phyloP scores from a whole-genome alignment of 1,140 invertebrate species.

The Acromyrmex heyeri region DNA sequence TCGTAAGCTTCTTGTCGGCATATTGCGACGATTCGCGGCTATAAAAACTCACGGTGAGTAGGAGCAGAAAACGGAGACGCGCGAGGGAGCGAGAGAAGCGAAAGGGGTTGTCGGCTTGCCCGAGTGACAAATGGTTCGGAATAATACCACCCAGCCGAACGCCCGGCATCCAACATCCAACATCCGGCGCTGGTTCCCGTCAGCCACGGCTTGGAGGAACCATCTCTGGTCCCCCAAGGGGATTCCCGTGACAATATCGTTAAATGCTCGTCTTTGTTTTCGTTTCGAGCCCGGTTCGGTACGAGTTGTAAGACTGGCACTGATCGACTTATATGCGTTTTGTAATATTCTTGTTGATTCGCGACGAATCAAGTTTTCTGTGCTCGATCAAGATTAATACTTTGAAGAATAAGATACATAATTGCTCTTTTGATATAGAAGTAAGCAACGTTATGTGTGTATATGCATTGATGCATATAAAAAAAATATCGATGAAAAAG shows the following conservation, averaged over 20 bases:
- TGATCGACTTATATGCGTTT: background rate
- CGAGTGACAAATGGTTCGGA: conserved; percentile 87
- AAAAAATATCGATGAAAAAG: background rate
- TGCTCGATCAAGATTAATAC: background rate
- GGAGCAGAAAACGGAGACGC: conserved; percentile 40
- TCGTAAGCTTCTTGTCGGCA: conserved; percentile 85
- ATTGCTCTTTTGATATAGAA: background rate
- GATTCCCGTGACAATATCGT: conserved; percentile 79
- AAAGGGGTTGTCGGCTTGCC: conserved; percentile 84
- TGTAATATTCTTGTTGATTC: conserved; percentile 7
- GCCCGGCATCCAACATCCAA: conserved; percentile 79
- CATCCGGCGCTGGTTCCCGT: conserved; percentile 78
- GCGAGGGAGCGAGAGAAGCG: conserved; percentile 77
- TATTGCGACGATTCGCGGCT: conserved; percentile 86
- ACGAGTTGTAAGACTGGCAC: background rate
- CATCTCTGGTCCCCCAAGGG: conserved; percentile 62
- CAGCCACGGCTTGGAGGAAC: conserved; percentile 70
- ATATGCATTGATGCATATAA: background rate
- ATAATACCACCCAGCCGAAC: conserved; percentile 85
- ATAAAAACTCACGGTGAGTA: conserved; percentile 81
- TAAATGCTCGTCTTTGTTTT: conserved; percentile 84
- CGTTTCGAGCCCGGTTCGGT: conserved; percentile 50
- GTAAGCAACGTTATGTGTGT: background rate
- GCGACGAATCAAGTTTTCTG: background rate
- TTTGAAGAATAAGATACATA: background rate